Percentiles rank a stretch among this genome's conserved stretches.
Conservation (phyloP, 1,140 invertebrate species). For the Aphelinus atriplicis region DNA sequence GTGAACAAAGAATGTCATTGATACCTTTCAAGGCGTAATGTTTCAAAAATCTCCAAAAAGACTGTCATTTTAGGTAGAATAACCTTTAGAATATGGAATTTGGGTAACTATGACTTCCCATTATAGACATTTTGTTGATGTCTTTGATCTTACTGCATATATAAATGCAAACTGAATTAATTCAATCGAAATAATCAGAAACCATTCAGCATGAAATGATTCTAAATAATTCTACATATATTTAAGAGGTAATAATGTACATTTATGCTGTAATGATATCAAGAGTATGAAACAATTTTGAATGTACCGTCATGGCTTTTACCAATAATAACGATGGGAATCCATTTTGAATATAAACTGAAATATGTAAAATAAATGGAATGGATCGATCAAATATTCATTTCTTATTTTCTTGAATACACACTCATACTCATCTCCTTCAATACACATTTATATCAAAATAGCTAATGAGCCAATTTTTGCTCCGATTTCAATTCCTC, state of each 20-base stretch:
- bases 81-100: slow-evolving; percentile 2
- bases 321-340: neutral
- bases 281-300: slow-evolving; percentile 1
- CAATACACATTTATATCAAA: too few relatives aligned
- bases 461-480: too few relatives aligned
- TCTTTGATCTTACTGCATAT: slow-evolving; percentile 9
- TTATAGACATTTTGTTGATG: slow-evolving; percentile 1
- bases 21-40: too few relatives aligned
- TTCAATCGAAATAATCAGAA: neutral
- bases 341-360: neutral
- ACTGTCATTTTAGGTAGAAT: slow-evolving; percentile 9
- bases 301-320: slow-evolving; percentile 8
- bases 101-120: neutral
- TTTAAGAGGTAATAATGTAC: neutral
- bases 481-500: too few relatives aligned
- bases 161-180: neutral
- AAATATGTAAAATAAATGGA: neutral
- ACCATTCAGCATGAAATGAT: neutral
- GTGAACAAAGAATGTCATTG: too few relatives aligned
- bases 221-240: neutral
- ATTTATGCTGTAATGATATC: slow-evolving; percentile 4
- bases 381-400: neutral
- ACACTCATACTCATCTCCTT: too few relatives aligned
- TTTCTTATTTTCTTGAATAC: too few relatives aligned
- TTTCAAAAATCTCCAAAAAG: slow-evolving; percentile 29